These are phyloP conservation scores for Molorchus minor DNA, from an alignment of 2,888 invertebrate species.

Conservation along the genomic window DNA sequence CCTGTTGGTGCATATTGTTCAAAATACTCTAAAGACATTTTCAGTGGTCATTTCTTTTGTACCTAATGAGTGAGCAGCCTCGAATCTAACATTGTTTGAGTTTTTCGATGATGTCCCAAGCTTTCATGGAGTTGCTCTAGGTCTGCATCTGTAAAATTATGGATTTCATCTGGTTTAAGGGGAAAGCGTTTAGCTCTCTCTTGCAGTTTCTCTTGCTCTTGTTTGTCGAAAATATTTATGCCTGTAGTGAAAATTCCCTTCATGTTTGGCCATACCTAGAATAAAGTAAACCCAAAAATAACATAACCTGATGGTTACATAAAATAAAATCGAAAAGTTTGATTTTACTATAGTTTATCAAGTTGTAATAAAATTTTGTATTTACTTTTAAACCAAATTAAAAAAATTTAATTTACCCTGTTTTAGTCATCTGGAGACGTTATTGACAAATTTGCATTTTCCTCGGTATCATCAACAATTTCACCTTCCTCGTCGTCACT, in stretches of 20 bases:
- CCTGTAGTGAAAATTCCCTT: slow-evolving; percentile 63
- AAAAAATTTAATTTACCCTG: background rate
- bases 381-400: background rate
- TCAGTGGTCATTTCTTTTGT: slow-evolving; percentile 78
- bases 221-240: slow-evolving; percentile 64
- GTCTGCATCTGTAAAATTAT: slow-evolving; percentile 61
- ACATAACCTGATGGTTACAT: slow-evolving; percentile 16
- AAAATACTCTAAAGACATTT: slow-evolving; percentile 83
- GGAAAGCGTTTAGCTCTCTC: slow-evolving; percentile 70
- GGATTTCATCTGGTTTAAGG: slow-evolving; percentile 61
- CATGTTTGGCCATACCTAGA: slow-evolving; percentile 54
- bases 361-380: background rate
- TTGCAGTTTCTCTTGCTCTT: slow-evolving; percentile 65
- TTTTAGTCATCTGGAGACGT: slow-evolving; percentile 9
- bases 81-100: slow-evolving; percentile 73
- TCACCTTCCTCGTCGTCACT: slow-evolving; percentile 61
- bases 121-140: slow-evolving; percentile 60
- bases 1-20: slow-evolving; percentile 78
- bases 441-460: slow-evolving; percentile 18
- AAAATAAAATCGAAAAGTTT: no score
- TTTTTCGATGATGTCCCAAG: slow-evolving; percentile 70
- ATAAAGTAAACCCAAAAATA: slow-evolving; percentile 27
- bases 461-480: slow-evolving; percentile 51
- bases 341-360: no score
- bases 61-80: slow-evolving; percentile 80